A percentile compares a stretch with the other conserved stretches of the same genome.
Conservation (phyloP, 2,797 vertebrate species). For the Merluccius polli region DNA sequence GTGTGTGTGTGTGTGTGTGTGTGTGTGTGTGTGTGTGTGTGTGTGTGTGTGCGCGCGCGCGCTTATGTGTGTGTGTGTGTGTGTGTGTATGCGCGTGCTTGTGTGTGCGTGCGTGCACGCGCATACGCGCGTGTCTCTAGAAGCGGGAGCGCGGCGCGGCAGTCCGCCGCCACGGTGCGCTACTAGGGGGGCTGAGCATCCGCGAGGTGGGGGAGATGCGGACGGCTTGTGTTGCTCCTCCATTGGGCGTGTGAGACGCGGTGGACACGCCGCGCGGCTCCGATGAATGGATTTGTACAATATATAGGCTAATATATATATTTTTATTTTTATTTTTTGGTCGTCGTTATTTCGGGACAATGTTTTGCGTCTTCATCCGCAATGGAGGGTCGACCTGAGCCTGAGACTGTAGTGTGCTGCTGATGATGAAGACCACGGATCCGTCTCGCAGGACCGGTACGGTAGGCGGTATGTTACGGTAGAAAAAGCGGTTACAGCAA, state of each 20-base stretch:
- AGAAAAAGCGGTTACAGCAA: background rate
- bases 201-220: background rate
- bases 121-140: conserved; percentile 24
- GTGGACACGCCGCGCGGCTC: background rate
- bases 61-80: conserved; percentile 19
- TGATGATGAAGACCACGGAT: conserved; percentile 21
- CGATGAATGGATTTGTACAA: conserved; percentile 12
- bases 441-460: conserved; percentile 27
- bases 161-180: background rate
- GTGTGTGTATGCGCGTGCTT: conserved; percentile 35
- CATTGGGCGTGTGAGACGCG: background rate
- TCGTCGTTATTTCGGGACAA: conserved; percentile 31
- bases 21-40: background rate
- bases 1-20: conserved; percentile 7
- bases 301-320: too few relatives aligned
- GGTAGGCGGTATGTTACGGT: conserved; percentile 2
- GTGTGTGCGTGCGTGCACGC: conserved; percentile 25
- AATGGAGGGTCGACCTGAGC: conserved; percentile 56
- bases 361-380: conserved; percentile 26
- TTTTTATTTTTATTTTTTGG: conserved; percentile 13
- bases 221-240: background rate
- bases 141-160: background rate
- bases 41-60: conserved; percentile 23
- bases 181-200: background rate
- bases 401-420: conserved; percentile 37